Base-by-base conservation (phyloP, 2,888 invertebrate species). In the Timema cristinae region DNA sequence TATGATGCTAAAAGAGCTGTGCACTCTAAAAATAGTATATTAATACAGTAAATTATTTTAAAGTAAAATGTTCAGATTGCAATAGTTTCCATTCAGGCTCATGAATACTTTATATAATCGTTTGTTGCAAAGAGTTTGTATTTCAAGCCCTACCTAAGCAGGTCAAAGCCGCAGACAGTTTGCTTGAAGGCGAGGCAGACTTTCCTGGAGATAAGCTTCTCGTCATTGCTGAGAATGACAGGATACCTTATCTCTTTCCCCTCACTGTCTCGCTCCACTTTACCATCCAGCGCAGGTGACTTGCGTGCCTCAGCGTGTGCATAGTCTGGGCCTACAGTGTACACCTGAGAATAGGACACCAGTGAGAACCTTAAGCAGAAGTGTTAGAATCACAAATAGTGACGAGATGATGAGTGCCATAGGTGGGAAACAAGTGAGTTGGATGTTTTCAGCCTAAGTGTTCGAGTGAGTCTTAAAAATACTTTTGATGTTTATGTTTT, bases 271-370 rank as follows among this genome's bases (percentile, higher is more conserved):
- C 99, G 85, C 81, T 99, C 98, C 61, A 99, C 98, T 84, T 98
- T 98, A 0, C 98, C 98, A 83, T 98, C 98, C 13, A 98, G 85
- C 0, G 98, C 99, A 0, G 99, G 99, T 72, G 98, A 98, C 82
- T 99, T 99, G 71, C 99, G 86, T 0, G 99, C 99, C 83, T 99
- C 99, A 0, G 99, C 99, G 84, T 99, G 99, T 5, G 98, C 99
- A 83, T 99, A 99, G 83, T 98, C 98, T 0, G 98, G 98, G 0
- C 99, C 99, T 50, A 99, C 98, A 0, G 99, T 99, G 83, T 99
- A 99, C 49, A 99, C 98, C 93, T 92, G 82, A 10, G 52, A 67
- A 48, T 66, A 71, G 32, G 32, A 32, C 32, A 32, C 32, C 32
- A 32, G 32, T 32, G 32, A 2, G 32, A 32, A 32, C 32, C 32